phyloP scores from a whole-genome alignment of 1,140 invertebrate genomes.

The Drosophila obscura region DNA sequence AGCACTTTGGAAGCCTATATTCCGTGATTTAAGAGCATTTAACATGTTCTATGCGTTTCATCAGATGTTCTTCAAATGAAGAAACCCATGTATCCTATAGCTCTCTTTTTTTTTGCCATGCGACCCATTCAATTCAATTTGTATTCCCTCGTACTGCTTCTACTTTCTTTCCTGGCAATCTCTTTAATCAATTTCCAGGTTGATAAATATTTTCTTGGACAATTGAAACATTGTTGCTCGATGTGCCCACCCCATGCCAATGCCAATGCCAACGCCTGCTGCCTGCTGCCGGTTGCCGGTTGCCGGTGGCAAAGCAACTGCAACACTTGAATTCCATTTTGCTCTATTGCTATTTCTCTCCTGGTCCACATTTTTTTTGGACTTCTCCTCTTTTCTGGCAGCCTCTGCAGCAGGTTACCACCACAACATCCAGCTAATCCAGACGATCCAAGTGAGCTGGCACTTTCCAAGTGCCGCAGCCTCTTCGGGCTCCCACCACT shows the following conservation, averaged over 20 bases:
- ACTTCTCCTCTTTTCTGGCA: slow-evolving; percentile 20
- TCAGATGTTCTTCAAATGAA: too few species aligned
- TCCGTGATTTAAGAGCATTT: too few species aligned
- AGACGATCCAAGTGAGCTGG: slow-evolving; percentile 58
- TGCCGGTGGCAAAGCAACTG: slow-evolving; percentile 42
- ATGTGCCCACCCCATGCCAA: not conserved
- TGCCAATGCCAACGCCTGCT: too few species aligned
- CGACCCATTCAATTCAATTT: slow-evolving; percentile 18
- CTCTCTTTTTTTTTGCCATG: not conserved
- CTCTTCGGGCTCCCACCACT: slow-evolving; percentile 23
- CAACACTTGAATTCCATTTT: slow-evolving; percentile 52
- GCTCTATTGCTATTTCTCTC: slow-evolving; percentile 18
- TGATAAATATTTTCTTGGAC: slow-evolving; percentile 53
- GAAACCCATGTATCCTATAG: too few species aligned
- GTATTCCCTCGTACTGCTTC: not conserved
- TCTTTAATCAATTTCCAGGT: slow-evolving; percentile 50
- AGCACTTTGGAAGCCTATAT: too few species aligned
- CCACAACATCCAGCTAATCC: slow-evolving; percentile 63
- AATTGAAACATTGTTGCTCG: slow-evolving; percentile 35
- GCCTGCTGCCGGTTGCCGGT: slow-evolving; percentile 25
- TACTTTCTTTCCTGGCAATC: slow-evolving; percentile 12
- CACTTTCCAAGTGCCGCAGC: slow-evolving; percentile 54
- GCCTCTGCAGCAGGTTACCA: not conserved
- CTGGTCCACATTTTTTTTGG: slow-evolving; percentile 35
- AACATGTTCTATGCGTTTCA: too few species aligned